Conservation (phyloP, 2,888 invertebrate genomes). For the Phytoseiulus persimilis region DNA sequence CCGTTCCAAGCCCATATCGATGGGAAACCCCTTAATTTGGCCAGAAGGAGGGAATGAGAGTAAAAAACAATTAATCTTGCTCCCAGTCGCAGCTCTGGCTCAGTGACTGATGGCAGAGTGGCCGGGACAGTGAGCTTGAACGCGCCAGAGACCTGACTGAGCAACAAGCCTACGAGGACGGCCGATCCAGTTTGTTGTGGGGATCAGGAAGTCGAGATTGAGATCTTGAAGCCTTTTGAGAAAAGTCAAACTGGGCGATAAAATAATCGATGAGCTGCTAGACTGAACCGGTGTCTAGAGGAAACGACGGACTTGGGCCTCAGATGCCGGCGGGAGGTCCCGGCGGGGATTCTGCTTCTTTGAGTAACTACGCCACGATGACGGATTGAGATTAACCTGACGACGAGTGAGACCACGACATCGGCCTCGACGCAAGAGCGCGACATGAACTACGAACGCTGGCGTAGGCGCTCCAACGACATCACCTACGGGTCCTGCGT, state of each 20-base stretch:
- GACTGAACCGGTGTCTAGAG: background rate
- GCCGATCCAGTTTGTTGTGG: background rate
- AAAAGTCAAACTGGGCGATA: conserved; percentile 5
- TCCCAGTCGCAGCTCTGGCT: background rate
- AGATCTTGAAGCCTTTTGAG: conserved; percentile 5
- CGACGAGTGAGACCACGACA: background rate
- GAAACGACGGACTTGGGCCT: background rate
- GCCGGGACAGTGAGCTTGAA: background rate
- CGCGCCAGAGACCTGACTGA: background rate
- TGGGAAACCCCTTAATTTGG: background rate
- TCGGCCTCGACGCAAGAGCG: background rate
- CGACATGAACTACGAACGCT: background rate
- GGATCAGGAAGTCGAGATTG: conserved; percentile 5
- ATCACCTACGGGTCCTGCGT: too few relatives aligned
- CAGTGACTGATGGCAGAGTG: background rate
- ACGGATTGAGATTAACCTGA: conserved; percentile 5
- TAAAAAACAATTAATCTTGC: background rate
- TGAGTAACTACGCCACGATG: conserved; percentile 5
- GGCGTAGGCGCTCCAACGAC: too few relatives aligned
- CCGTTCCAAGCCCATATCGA: background rate
- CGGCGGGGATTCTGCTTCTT: background rate
- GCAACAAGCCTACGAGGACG: background rate
- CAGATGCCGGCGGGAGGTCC: background rate
- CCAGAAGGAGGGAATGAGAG: background rate
- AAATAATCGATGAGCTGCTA: background rate